Base-by-base conservation (phyloP, 2,888 invertebrate genomes). In the Hyposoter didymator region DNA sequence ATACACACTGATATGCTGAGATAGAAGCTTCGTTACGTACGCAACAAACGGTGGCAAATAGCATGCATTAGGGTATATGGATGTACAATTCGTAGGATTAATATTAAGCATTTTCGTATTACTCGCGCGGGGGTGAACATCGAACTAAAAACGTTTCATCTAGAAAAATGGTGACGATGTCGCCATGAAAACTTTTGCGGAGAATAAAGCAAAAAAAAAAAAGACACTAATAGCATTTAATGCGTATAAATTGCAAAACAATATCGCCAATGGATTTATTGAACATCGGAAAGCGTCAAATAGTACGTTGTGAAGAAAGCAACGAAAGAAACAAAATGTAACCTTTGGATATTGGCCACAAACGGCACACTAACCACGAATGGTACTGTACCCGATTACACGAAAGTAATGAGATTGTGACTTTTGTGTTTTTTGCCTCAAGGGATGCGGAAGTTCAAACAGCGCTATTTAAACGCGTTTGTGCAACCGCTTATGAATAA, bases 401-500 rank as follows among this genome's bases (percentile, higher is more conserved):
- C 5, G 22, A 59, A 28, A 14, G 14, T 59, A 59, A 59, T 14
- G 5, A 28, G 59, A 14, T 59, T 59, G 4, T 28, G 84, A 79
- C 81, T 84, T 64, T 76, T 70, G 47, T 78, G 78, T 79, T 80
- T 49, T 74, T 79, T 59, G 62, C 62, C 75, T 35, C 32, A 59
- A 49, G 52, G 75, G 74, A 69, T 45, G 75, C 62, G 47, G 28
- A 22, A 78, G 75, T 76, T 85, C 67, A 83, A 83, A 73, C 80
- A 81, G 78, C 81, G 84, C 85, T 79, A 87, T 91, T 90, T 91
- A 92, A 92, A 91, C 90, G 88, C 90, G 91, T 91, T 91, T 89
- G 90, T 90, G 90, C 91, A 92, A 91, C 90, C 91, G 91, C 93
- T 93, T 93, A 93, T 93, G 92, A 91, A 92, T 92, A 92, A 91